A percentile compares a stretch with the other conserved stretches of the same genome.
These are phyloP conservation scores for Scaptomyza montana DNA, from an alignment of 1,140 invertebrate species.

Conservation along the genomic window DNA sequence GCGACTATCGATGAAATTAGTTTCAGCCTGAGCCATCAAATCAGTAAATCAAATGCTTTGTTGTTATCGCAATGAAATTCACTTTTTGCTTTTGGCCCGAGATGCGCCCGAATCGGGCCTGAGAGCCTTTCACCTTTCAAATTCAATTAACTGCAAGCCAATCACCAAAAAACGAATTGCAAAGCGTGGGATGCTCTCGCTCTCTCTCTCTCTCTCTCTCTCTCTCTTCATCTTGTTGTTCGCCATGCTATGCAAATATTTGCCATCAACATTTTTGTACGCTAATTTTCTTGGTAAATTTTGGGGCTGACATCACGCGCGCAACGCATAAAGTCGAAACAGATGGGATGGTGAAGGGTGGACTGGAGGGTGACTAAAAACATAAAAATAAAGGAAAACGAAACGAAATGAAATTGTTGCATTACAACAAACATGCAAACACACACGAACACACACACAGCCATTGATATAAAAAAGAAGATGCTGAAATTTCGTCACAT, in stretches of 20 bases:
- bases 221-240: conserved; percentile 5
- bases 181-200: conserved; percentile 67
- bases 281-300: conserved; percentile 77
- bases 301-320: conserved; percentile 75
- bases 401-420: conserved; percentile 70
- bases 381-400: conserved; percentile 35
- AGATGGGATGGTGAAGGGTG: background rate
- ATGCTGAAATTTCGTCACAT: conserved; percentile 77
- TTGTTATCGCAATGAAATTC: conserved; percentile 65
- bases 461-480: background rate
- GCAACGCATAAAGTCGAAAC: conserved; percentile 69
- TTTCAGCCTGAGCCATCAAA: conserved; percentile 51
- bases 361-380: conserved; percentile 71
- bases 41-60: conserved; percentile 70
- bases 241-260: conserved; percentile 62
- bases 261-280: conserved; percentile 81
- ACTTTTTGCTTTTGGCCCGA: conserved; percentile 5
- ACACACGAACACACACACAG: background rate
- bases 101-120: too few relatives aligned
- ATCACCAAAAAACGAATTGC: conserved; percentile 76
- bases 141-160: conserved; percentile 82
- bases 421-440: conserved; percentile 45
- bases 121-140: conserved; percentile 77
- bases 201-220: too few relatives aligned
- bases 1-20: conserved; percentile 17